Evolutionary conservation across 2,888 invertebrate genomes (phyloP).

Genomic region (Podabrus alpinus): DNA sequence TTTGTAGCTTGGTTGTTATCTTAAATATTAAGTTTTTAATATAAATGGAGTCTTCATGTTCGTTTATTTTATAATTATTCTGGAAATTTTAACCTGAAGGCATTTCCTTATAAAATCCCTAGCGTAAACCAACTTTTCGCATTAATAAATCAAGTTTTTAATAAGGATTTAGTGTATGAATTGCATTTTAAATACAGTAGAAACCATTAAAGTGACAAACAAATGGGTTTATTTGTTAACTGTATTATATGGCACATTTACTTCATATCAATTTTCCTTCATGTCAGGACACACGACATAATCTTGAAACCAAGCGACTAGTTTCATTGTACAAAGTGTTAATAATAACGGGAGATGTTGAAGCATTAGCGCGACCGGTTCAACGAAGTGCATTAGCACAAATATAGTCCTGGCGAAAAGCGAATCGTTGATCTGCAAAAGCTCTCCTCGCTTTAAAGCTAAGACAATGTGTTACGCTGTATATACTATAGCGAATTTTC

Average conservation of each 20-base stretch:
- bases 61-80: not conserved
- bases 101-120: not conserved
- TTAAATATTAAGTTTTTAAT: not conserved
- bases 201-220: not conserved
- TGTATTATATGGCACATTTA: not conserved
- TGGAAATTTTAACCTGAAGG: not conserved
- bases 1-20: not conserved
- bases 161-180: not conserved
- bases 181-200: not conserved
- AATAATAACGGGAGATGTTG: conserved; percentile 20
- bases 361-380: conserved; percentile 18
- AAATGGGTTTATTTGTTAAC: not conserved
- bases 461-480: conserved; percentile 22
- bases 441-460: conserved; percentile 19
- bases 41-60: not conserved
- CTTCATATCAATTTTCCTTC: not conserved
- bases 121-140: not conserved
- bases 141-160: not conserved
- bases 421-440: conserved; percentile 20
- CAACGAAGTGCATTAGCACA: conserved; percentile 23
- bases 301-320: conserved; percentile 16
- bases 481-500: conserved; percentile 5
- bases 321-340: conserved; percentile 18
- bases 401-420: conserved; percentile 18
- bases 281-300: conserved; percentile 11